These are phyloP conservation scores for Andricus quercusramuli DNA, from an alignment of 2,888 invertebrate species.

Conservation along the genomic window DNA sequence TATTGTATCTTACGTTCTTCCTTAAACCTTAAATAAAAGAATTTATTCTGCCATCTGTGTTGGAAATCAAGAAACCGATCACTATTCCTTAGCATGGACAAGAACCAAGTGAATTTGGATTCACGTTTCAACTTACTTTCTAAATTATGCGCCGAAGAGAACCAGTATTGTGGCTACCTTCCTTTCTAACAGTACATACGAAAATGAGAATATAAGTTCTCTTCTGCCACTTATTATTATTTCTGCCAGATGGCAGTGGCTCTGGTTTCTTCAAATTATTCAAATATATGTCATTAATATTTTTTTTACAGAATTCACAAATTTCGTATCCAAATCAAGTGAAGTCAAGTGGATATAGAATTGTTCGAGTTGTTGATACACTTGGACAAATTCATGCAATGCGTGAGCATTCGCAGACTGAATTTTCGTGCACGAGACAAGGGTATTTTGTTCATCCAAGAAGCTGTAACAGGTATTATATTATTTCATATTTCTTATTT, in stretches of 20 bases:
- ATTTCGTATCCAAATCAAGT: constrained; percentile 75
- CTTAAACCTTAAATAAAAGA: constrained; percentile 17
- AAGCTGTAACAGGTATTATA: constrained; percentile 82
- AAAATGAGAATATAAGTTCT: background rate
- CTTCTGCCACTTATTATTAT: background rate
- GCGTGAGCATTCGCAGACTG: constrained; percentile 87
- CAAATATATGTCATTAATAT: background rate
- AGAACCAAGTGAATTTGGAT: background rate
- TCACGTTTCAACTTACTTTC: constrained; percentile 5
- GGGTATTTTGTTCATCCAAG: constrained; percentile 89
- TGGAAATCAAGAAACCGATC: background rate
- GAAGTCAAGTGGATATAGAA: constrained; percentile 86
- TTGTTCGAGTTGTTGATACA: constrained; percentile 86
- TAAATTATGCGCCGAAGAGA: background rate
- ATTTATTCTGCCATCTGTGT: constrained; percentile 28
- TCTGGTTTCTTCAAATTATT: background rate
- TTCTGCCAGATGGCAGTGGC: constrained; percentile 46
- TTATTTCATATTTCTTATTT: constrained; percentile 1
- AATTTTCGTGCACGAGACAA: constrained; percentile 87
- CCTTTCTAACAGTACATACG: background rate
- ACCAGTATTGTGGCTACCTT: background rate
- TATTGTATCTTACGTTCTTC: background rate
- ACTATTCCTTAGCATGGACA: constrained; percentile 8
- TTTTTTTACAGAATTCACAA: constrained; percentile 78
- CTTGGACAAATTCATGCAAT: constrained; percentile 86